Evolutionary conservation across 2,113 vertebrate species (phyloP).

Genomic region (Mohoua ochrocephala): DNA sequence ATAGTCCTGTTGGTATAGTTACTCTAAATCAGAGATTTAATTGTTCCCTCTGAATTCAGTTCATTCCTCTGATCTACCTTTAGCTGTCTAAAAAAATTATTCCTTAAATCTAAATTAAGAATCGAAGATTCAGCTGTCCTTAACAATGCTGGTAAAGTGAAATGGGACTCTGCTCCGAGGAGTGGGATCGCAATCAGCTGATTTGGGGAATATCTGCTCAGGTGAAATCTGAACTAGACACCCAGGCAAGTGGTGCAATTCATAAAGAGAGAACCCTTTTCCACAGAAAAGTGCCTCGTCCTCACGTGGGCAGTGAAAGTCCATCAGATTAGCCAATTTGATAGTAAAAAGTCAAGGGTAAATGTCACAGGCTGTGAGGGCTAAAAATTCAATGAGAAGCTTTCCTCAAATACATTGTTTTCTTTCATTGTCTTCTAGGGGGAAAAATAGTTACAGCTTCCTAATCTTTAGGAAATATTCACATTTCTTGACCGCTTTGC

Average conservation of each 20-base stretch:
- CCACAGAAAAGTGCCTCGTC: neutral
- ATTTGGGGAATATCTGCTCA: neutral
- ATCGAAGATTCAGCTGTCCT: neutral
- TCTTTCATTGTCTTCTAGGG: neutral
- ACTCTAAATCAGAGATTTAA: neutral
- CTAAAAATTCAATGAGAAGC: neutral
- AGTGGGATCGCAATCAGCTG: neutral
- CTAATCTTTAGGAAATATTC: neutral
- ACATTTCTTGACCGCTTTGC: neutral
- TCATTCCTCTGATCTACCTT: neutral
- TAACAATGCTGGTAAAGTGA: neutral
- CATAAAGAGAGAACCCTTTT: neutral
- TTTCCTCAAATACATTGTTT: neutral
- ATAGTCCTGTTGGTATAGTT: neutral
- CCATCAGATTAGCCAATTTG: neutral
- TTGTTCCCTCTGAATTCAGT: neutral
- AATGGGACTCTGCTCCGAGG: neutral
- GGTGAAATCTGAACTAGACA: neutral
- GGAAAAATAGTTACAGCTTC: neutral
- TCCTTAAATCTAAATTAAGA: neutral
- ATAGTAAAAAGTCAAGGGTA: neutral
- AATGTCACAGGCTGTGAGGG: neutral
- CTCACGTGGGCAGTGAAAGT: neutral
- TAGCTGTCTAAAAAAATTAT: neutral
- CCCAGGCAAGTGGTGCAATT: neutral